These are phyloP conservation scores for Leucopsar rothschildi DNA, from an alignment of 2,113 vertebrate genomes.

Conservation along the genomic window DNA sequence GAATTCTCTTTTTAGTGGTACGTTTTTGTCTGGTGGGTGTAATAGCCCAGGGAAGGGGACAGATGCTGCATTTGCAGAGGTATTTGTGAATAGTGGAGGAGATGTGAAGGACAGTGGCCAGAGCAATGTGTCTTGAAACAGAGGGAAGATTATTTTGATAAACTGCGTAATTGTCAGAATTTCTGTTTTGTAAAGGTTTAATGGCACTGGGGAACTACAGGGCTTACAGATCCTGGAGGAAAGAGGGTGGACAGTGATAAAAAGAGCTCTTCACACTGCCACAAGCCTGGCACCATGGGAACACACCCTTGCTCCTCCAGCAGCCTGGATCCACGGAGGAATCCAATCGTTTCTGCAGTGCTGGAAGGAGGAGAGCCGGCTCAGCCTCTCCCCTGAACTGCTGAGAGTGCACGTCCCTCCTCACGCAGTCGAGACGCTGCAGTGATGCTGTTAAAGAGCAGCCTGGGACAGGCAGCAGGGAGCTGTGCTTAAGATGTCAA, in stretches of 20 bases:
- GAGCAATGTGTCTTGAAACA: neutral
- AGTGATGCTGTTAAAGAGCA: neutral
- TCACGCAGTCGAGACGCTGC: rapidly evolving
- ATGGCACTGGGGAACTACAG: neutral
- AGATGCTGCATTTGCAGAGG: neutral
- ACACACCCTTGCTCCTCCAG: neutral
- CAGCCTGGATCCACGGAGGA: neutral
- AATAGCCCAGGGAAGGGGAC: neutral
- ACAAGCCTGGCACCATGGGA: neutral
- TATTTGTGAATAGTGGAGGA: neutral
- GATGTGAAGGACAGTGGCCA: neutral
- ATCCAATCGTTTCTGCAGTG: neutral
- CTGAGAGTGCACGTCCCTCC: rapidly evolving
- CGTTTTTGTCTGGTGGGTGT: neutral
- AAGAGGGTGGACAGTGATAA: rapidly evolving
- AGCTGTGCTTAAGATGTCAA: neutral
- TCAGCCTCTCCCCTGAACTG: neutral
- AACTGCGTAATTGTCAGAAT: neutral
- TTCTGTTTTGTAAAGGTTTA: neutral
- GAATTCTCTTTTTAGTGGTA: neutral
- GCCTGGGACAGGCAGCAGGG: neutral
- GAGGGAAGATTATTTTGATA: neutral
- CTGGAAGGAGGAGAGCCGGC: rapidly evolving
- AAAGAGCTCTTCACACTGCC: neutral
- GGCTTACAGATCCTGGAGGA: neutral